Conservation (phyloP, 2,888 invertebrate species). For the Druceiella hillmani region DNA sequence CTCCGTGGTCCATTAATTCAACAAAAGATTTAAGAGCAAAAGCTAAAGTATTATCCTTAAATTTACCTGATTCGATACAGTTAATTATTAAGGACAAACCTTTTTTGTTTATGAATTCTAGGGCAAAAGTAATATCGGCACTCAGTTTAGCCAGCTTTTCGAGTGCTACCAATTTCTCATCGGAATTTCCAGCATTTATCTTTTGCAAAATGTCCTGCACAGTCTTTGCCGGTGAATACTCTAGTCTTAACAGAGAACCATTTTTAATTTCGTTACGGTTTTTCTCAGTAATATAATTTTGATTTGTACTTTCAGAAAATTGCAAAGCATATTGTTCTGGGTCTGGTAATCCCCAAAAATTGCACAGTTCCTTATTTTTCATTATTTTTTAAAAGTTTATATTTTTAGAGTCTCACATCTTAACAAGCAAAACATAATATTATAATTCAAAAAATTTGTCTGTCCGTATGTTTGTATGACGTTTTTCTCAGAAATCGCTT, state of each 20-base stretch:
- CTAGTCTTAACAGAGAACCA: conserved; percentile 79
- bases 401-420: no score
- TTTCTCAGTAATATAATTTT: conserved; percentile 89
- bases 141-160: conserved; percentile 71
- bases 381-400: no score
- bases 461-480: no score
- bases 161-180: conserved; percentile 68
- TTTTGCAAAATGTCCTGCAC: conserved; percentile 78
- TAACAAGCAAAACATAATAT: no score
- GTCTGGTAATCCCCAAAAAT: conserved; percentile 78
- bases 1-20: conserved; percentile 92
- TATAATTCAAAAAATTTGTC: no score
- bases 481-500: no score
- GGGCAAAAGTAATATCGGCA: conserved; percentile 84
- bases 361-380: no score
- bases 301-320: conserved; percentile 81
- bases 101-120: conserved; percentile 89
- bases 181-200: conserved; percentile 60
- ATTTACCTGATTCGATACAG: conserved; percentile 66
- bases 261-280: conserved; percentile 92
- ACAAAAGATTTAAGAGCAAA: conserved; percentile 82
- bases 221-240: conserved; percentile 84
- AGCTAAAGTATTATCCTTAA: conserved; percentile 66
- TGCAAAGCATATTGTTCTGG: conserved; percentile 85
- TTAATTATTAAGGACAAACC: conserved; percentile 76